Conservation (phyloP, 1,140 invertebrate species). For the Nasonia vitripennis region DNA sequence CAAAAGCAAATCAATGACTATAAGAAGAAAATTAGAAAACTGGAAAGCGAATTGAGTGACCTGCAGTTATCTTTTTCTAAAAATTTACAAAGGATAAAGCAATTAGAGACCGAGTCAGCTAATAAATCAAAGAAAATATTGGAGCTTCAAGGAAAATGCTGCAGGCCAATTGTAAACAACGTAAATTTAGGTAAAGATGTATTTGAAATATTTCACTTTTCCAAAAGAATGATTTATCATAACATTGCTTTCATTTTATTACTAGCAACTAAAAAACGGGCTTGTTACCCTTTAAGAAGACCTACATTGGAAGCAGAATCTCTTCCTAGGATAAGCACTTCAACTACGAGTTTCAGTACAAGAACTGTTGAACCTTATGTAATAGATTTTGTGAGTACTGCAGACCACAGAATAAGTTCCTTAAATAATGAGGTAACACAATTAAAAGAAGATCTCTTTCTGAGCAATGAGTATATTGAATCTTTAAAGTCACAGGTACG, state of each 20-base stretch:
- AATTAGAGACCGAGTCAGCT: slow-evolving; percentile 76
- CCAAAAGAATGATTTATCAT: slow-evolving; percentile 18
- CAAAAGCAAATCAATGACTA: slow-evolving; percentile 78
- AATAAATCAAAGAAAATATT: slow-evolving; percentile 78
- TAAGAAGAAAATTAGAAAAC: slow-evolving; percentile 76
- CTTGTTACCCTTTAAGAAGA: slow-evolving; percentile 68
- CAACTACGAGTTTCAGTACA: slow-evolving; percentile 59
- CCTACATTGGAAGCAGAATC: slow-evolving; percentile 65
- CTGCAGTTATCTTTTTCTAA: slow-evolving; percentile 77
- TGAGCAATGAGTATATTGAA: slow-evolving; percentile 70
- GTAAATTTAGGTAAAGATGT: slow-evolving; percentile 62
- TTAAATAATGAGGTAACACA: slow-evolving; percentile 74
- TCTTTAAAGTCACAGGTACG: slow-evolving; percentile 72
- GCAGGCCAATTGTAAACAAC: slow-evolving; percentile 73
- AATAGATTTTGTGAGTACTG: slow-evolving; percentile 69
- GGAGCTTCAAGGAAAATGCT: slow-evolving; percentile 77
- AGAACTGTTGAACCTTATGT: slow-evolving; percentile 64
- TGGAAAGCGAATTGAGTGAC: slow-evolving; percentile 78
- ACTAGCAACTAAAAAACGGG: slow-evolving; percentile 66
- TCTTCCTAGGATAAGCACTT: slow-evolving; percentile 58
- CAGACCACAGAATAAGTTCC: slow-evolving; percentile 73
- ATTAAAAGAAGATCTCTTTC: slow-evolving; percentile 72
- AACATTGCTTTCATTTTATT: neutral
- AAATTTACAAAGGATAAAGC: slow-evolving; percentile 76
- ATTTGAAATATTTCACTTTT: slow-evolving; percentile 12